Percentiles rank a stretch among this genome's conserved stretches.
phyloP scores from a whole-genome alignment of 2,113 vertebrate genomes.

The Sapajus apella region DNA sequence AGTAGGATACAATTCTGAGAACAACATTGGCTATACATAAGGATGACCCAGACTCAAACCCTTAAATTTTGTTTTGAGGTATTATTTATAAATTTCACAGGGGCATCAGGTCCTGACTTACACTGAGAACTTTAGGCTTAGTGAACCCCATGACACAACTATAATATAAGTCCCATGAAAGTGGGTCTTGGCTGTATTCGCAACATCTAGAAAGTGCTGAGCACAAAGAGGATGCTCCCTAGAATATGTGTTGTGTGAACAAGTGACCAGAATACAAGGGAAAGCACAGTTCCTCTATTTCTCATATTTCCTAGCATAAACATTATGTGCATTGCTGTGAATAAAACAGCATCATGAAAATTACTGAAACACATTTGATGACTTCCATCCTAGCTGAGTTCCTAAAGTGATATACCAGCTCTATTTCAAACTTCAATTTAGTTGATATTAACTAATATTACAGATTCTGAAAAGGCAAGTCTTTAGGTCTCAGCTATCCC shows the following conservation, averaged over 20 bases:
- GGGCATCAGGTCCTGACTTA: not conserved
- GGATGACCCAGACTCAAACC: not conserved
- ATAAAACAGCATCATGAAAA: not conserved
- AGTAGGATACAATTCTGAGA: not conserved
- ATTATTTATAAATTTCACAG: not conserved
- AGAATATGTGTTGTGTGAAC: not conserved
- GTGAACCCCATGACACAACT: not conserved
- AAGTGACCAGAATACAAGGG: not conserved
- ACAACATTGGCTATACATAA: not conserved
- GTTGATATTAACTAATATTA: not conserved
- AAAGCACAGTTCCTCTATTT: rapidly evolving
- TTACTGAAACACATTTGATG: not conserved
- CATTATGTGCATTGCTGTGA: not conserved
- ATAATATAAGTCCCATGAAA: not conserved
- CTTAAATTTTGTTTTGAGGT: not conserved
- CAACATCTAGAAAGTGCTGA: not conserved
- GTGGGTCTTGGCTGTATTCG: not conserved
- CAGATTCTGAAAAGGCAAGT: not conserved
- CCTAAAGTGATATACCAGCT: not conserved
- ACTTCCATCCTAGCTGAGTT: too few species aligned
- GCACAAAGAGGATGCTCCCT: not conserved
- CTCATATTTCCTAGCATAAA: not conserved
- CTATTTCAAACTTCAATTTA: not conserved
- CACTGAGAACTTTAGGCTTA: not conserved
- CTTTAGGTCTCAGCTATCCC: not conserved